These are phyloP conservation scores for Chironomus riparius DNA, from an alignment of 2,888 invertebrate genomes.

Conservation along the genomic window DNA sequence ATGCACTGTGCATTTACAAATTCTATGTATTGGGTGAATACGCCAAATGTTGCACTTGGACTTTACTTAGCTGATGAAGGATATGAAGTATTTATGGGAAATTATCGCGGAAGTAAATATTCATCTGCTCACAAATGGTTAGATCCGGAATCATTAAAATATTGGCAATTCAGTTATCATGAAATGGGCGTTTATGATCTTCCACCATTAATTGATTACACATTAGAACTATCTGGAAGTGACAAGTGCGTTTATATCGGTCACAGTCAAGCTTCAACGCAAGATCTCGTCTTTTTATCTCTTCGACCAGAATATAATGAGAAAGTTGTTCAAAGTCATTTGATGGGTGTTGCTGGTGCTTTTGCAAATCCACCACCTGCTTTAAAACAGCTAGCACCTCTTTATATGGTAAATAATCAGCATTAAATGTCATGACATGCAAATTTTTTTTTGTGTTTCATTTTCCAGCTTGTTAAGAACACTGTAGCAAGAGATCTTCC, in stretches of 20 bases:
- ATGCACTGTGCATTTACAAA: background rate
- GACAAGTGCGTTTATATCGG: conserved; percentile 45
- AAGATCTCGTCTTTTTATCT: conserved; percentile 57
- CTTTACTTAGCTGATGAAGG: background rate
- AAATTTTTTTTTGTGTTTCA: background rate
- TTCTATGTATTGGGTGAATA: background rate
- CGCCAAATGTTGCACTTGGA: conserved; percentile 29
- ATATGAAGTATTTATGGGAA: conserved; percentile 3
- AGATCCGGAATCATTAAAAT: background rate
- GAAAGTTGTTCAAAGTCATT: conserved; percentile 14
- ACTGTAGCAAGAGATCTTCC: background rate
- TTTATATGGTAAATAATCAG: background rate
- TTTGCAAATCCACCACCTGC: background rate
- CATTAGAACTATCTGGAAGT: conserved; percentile 37
- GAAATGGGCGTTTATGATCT: background rate
- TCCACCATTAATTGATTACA: conserved; percentile 27
- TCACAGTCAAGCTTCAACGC: conserved; percentile 58
- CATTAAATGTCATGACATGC: background rate
- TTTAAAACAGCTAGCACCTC: background rate
- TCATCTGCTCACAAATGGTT: background rate
- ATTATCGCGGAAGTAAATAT: background rate
- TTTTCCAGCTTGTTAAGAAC: background rate
- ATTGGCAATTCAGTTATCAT: conserved; percentile 1
- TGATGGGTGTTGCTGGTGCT: background rate
- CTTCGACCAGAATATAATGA: conserved; percentile 51